Conservation (phyloP, 1,140 invertebrate genomes). For the Coptotermes formosanus region DNA sequence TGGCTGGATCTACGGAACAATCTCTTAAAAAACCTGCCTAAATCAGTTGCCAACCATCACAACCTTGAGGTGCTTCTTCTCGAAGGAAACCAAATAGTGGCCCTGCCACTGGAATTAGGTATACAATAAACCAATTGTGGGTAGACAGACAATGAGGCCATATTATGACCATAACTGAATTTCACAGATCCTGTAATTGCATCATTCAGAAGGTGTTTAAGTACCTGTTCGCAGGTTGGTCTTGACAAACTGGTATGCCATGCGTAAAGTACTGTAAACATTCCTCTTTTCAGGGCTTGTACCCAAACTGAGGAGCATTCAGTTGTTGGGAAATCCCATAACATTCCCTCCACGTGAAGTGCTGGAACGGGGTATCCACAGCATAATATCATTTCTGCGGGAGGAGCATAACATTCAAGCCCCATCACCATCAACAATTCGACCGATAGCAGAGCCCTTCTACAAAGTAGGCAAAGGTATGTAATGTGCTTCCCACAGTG, state of each 20-base stretch:
- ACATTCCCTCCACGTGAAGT: slow-evolving; percentile 51
- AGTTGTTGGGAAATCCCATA: slow-evolving; percentile 53
- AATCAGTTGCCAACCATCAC: slow-evolving; percentile 51
- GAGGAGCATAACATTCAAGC: slow-evolving; percentile 47
- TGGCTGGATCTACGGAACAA: slow-evolving; percentile 61
- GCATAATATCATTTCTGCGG: slow-evolving; percentile 50
- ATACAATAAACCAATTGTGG: slow-evolving; percentile 30
- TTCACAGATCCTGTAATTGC: too few relatives aligned
- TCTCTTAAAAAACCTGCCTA: slow-evolving; percentile 51
- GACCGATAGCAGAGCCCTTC: slow-evolving; percentile 35
- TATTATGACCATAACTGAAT: too few relatives aligned
- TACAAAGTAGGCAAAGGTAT: slow-evolving; percentile 25
- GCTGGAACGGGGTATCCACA: slow-evolving; percentile 47
- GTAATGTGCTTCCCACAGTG: not conserved
- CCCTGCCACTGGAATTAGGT: slow-evolving; percentile 56
- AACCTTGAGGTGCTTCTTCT: slow-evolving; percentile 55
- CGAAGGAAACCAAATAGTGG: slow-evolving; percentile 54
- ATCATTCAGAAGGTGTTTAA: too few relatives aligned
- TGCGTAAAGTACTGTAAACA: slow-evolving; percentile 30
- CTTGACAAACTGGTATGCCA: too few relatives aligned
- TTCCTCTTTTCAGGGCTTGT: slow-evolving; percentile 41
- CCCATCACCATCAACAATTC: slow-evolving; percentile 41
- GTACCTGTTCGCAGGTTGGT: too few relatives aligned
- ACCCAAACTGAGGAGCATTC: slow-evolving; percentile 52
- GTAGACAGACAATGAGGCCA: too few relatives aligned